Conservation (phyloP, 2,888 invertebrate genomes). For the Aphidoletes aphidimyza region DNA sequence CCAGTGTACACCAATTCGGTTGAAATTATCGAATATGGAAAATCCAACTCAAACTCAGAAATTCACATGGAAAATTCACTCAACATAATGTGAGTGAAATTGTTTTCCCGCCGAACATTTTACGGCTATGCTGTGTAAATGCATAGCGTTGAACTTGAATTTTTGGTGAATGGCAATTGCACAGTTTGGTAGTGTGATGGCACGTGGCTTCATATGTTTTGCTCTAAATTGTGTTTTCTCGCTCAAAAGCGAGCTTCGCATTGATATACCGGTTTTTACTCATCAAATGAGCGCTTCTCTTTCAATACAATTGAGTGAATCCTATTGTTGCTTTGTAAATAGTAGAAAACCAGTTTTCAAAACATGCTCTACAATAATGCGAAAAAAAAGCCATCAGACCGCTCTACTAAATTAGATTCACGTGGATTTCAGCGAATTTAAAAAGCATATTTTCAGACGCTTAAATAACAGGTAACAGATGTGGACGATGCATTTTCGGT, state of each 20-base stretch:
- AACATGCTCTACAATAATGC: no score
- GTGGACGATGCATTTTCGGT: neutral
- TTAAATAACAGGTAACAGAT: neutral
- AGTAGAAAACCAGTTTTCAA: neutral
- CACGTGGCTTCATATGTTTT: neutral
- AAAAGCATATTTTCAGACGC: neutral
- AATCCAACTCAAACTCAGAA: neutral
- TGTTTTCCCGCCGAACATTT: neutral
- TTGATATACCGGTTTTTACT: constrained; percentile 8
- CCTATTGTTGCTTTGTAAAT: neutral
- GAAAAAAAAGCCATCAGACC: no score
- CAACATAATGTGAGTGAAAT: neutral
- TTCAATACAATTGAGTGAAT: neutral
- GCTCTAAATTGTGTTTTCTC: neutral
- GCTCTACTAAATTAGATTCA: neutral
- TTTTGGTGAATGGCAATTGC: constrained; percentile 1
- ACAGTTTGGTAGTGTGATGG: neutral
- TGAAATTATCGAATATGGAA: constrained; percentile 39
- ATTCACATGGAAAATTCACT: constrained; percentile 1
- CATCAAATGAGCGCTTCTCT: neutral
- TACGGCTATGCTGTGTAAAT: neutral
- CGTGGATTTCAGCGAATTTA: neutral
- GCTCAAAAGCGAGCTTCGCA: neutral
- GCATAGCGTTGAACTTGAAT: constrained; percentile 4
- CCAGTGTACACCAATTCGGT: neutral